Evolutionary conservation across 2,888 invertebrate genomes (phyloP), one percentile per base, ranked within the genome.

Genomic region (Dyspetes luteomarginatus): DNA sequence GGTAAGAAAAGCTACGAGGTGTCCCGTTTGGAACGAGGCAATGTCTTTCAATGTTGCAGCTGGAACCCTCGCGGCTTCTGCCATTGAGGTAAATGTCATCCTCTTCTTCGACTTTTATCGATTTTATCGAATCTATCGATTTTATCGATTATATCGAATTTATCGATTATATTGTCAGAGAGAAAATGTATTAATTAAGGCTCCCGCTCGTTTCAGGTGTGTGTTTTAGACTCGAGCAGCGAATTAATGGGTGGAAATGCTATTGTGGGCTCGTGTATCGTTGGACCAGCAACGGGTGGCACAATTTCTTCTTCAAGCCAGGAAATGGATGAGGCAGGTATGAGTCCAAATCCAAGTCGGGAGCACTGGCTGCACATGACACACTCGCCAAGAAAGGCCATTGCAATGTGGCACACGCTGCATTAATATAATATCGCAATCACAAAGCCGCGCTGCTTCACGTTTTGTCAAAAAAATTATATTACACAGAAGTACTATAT

Each of bases 21-120:
- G 95, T 92, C 98, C 98, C 0, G 96, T 97, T 7, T 98, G 98
- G 98, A 98, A 98, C 91, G 98, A 98, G 92, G 97, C 98, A 17
- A 94, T 98, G 80, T 96, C 96, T 26, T 98, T 98, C 91, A 97
- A 96, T 90, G 94, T 98, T 85, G 94, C 97, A 58, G 95, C 97
- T 19, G 94, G 94, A 74, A 95, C 95, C 88, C 93, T 98, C 26
- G 94, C 95, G 72, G 95, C 95, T 89, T 96, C 97, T 85, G 96
- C 96, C 79, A 94, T 98, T 89, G 97, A 98, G 95, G 97, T 97
- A 92, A 92, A n/a, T n/a, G n/a, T n/a, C n/a, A n/a, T n/a, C n/a
- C n/a, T n/a, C n/a, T n/a, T n/a, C n/a, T n/a, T n/a, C n/a, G n/a
- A n/a, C n/a, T n/a, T n/a, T n/a, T n/a, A n/a, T n/a, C n/a, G n/a